phyloP scores from a whole-genome alignment of 2,113 vertebrate species.

The Petrocephalus microphthalmus region DNA sequence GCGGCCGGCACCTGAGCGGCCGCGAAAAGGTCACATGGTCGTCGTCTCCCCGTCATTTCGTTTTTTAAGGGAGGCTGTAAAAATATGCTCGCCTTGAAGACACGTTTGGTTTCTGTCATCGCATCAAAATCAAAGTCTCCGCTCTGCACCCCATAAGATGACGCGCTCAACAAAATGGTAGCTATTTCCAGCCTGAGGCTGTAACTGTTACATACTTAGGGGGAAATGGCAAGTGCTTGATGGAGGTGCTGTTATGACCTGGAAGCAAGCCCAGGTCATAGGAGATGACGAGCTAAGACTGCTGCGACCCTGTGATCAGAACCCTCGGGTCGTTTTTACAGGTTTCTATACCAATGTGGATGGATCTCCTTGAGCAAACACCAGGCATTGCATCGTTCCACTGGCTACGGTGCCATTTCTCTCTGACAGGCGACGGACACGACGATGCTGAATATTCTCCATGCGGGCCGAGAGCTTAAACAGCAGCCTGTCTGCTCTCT shows the following conservation, averaged over 20 bases:
- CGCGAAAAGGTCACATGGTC: neutral
- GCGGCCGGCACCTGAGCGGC: neutral
- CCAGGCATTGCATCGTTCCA: neutral
- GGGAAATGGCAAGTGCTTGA: neutral
- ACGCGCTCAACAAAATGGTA: neutral
- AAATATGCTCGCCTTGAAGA: neutral
- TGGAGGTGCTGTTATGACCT: neutral
- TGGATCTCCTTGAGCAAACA: neutral
- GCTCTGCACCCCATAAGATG: no score
- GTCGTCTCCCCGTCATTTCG: neutral
- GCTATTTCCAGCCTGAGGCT: neutral
- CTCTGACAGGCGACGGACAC: slow-evolving; percentile 41
- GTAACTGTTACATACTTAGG: neutral
- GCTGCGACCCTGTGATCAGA: neutral
- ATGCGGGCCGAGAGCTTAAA: slow-evolving; percentile 27
- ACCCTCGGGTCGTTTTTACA: neutral
- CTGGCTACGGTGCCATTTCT: slow-evolving; percentile 14
- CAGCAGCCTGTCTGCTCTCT: slow-evolving; percentile 30
- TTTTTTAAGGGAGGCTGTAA: neutral
- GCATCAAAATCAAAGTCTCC: neutral
- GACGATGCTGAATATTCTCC: slow-evolving; percentile 49
- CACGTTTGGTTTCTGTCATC: neutral
- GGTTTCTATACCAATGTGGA: neutral
- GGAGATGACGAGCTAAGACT: neutral
- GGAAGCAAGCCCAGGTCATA: neutral